Evolutionary conservation across 2,888 invertebrate species (phyloP), one percentile per base, ranked within the genome.

Genomic region (Neuroscelio doddi): DNA sequence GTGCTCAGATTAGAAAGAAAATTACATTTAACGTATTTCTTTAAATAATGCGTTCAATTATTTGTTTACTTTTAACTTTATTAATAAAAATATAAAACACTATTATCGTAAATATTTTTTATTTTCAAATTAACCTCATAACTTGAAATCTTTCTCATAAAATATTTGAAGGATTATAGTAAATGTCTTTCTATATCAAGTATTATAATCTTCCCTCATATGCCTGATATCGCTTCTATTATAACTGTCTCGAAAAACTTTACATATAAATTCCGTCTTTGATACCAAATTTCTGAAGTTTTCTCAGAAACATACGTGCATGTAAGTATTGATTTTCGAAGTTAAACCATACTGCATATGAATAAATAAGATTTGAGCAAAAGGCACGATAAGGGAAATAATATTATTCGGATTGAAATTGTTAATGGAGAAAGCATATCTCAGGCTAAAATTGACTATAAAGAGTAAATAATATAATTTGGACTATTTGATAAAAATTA

Each of bases 191-290:
- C 12, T 14, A 36, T 36, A 12, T 15, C 36, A 14, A 36, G 7
- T 2, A 36, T 4, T 8, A 12, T 15, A 12, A 10, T 30, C n/a
- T 30, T 9, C 14, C 4, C 3, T 36, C 12, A 36, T 14, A 14
- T 12, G 4, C 7, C 8, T 12, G 3, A 12, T 8, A 36, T 8
- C 14, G 36, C 14, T 36, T 36, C 14, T 36, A 2, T 3, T 7
- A 8, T 14, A 12, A 3, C 10, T 14, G 15, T 36, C 10, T 36
- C 15, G 36, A 36, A 14, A 12, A 36, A 36, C 10, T 8, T 36
- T 36, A 14, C 36, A 36, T 36, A 36, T 36, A 36, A 36, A 36
- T 36, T 12, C 10, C 36, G 12, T 36, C 14, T 14, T 36, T 2
- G 9, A 3, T 1, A 8, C 14, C 36, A 8, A 36, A 36, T 36